These are phyloP conservation scores for Mormyrops attenuatus DNA, from an alignment of 2,797 vertebrate genomes.

Conservation along the genomic window DNA sequence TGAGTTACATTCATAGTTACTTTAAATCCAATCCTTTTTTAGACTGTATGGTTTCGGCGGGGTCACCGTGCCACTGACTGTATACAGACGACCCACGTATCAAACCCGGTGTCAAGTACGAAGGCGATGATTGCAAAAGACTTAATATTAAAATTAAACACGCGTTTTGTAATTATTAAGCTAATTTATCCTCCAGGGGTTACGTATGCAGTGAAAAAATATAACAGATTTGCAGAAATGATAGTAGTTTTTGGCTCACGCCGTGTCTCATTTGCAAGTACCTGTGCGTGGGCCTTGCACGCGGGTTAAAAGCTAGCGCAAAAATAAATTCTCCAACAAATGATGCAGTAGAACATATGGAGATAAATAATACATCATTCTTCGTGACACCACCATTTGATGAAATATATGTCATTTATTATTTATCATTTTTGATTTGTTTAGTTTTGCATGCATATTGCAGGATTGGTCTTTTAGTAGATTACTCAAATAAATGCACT, in stretches of 20 bases:
- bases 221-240: background rate
- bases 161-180: background rate
- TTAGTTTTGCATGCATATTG: background rate
- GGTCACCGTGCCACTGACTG: background rate
- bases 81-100: background rate
- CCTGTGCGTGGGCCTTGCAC: slow-evolving; percentile 10
- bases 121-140: background rate
- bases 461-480: background rate
- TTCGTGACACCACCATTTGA: background rate
- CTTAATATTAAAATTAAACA: background rate
- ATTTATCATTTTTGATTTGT: background rate
- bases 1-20: background rate
- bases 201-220: background rate
- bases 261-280: background rate
- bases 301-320: background rate
- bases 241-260: background rate
- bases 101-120: background rate
- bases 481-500: background rate
- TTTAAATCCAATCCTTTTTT: background rate
- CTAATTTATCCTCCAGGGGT: background rate
- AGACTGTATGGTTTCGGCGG: background rate
- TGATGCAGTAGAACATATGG: background rate
- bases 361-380: background rate
- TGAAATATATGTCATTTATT: background rate
- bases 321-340: background rate